phyloP scores from a whole-genome alignment of 2,888 invertebrate species.

The Eremobia ochroleuca region DNA sequence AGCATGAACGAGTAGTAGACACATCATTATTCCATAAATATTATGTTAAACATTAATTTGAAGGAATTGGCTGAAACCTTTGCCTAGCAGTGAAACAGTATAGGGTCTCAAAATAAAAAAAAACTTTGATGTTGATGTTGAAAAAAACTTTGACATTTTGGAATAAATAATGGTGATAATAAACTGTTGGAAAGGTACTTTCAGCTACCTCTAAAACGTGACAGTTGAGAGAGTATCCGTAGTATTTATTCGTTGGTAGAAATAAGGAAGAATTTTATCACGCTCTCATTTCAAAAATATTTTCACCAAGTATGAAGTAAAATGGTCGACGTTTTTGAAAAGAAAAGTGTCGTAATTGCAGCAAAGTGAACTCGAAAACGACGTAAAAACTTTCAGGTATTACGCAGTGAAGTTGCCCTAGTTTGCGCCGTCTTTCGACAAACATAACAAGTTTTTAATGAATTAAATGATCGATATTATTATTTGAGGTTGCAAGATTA shows the following conservation, averaged over 20 bases:
- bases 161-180: neutral
- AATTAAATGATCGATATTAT: slow-evolving; percentile 37
- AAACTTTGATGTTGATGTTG: neutral
- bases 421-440: slow-evolving; percentile 44
- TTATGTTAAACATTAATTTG: neutral
- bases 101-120: neutral
- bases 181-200: neutral
- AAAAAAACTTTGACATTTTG: neutral
- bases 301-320: slow-evolving; percentile 16
- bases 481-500: slow-evolving; percentile 31
- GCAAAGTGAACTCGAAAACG: slow-evolving; percentile 32
- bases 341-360: slow-evolving; percentile 49
- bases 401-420: slow-evolving; percentile 42
- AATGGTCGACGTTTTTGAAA: slow-evolving; percentile 20
- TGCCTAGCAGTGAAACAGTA: neutral
- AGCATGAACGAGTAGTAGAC: too few relatives aligned
- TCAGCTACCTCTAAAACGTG: neutral
- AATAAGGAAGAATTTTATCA: slow-evolving; percentile 16
- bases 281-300: slow-evolving; percentile 30
- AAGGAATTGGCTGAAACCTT: neutral
- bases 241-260: neutral
- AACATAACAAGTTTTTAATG: slow-evolving; percentile 35
- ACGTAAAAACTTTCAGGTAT: slow-evolving; percentile 53
- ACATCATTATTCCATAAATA: neutral
- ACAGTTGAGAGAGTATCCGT: neutral